Evolutionary conservation across 2,113 vertebrate species (phyloP), one percentile per base, ranked within the genome.

Genomic region (Erpornis zantholeuca): DNA sequence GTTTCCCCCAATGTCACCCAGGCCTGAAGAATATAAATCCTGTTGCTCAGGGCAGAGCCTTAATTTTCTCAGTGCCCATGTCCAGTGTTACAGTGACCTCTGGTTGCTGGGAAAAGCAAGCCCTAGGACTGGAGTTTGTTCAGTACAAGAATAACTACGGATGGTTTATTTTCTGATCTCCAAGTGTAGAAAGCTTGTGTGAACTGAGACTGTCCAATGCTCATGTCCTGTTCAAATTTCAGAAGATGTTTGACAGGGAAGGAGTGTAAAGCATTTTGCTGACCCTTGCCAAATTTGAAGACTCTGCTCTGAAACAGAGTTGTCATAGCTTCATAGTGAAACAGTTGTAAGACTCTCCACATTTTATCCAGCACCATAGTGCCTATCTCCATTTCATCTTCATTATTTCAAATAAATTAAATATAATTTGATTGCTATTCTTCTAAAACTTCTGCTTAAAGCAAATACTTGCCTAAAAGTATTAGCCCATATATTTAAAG

Each of bases 141-240:
- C 56, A 54, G 29, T 42, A 24, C 18, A 56, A 72, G 45, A 11
- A 19, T 28, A 63, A 82, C 82, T 75, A 63, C 0, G 3, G 31
- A 22, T 52, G 33, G 17, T 64, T 86, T 82, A 64, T 83, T 82
- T 91, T 91, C 81, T 87, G 71, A 91, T 87, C 56, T 84, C 47
- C 5, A 7, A n/a, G 78, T 79, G 76, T 65, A 71, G 38, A 82
- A 86, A 82, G n/a, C 33, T 85, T 87, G 35, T 95, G 91, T 85
- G 82, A 96, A 90, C 59, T 35, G 65, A 87, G 45, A 57, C 38
- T 92, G 89, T 92, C 59, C 59, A 94, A 35, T 0, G 1, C 57
- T 95, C 91, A 92, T 59, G 87, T 92, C 80, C 65, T 82, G 68
- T 92, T 81, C 91, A 73, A 84, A 96, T 86, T 92, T 91, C 61